phyloP scores from a whole-genome alignment of 2,113 vertebrate genomes.

The Onychostoma macrolepis region DNA sequence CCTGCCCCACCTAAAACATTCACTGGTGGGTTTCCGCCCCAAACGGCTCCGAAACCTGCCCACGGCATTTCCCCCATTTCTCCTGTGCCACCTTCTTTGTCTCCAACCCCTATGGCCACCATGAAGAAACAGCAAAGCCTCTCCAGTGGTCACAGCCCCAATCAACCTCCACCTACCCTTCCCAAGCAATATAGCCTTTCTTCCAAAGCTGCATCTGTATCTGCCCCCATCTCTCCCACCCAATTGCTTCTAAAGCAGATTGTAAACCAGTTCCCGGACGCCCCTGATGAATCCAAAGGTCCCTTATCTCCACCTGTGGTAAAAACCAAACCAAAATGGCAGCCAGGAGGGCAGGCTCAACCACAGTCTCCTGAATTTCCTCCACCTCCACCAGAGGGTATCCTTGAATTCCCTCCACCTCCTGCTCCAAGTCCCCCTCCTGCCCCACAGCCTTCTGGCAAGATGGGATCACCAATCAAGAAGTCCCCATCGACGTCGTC shows the following conservation, averaged over 20 bases:
- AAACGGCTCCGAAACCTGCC: slow-evolving; percentile 73
- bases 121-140: slow-evolving; percentile 85
- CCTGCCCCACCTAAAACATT: slow-evolving; percentile 85
- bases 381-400: slow-evolving; percentile 89
- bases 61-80: slow-evolving; percentile 66
- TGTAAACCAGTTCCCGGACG: slow-evolving; percentile 88
- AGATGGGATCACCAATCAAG: slow-evolving; percentile 86
- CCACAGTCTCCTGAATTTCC: slow-evolving; percentile 88
- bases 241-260: slow-evolving; percentile 89
- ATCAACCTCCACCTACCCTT: slow-evolving; percentile 82
- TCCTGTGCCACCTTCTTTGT: slow-evolving; percentile 68
- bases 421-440: slow-evolving; percentile 60
- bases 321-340: slow-evolving; percentile 94
- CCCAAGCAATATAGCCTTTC: slow-evolving; percentile 91
- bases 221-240: slow-evolving; percentile 72
- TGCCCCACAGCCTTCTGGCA: slow-evolving; percentile 57
- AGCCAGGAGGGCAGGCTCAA: slow-evolving; percentile 76
- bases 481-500: slow-evolving; percentile 77
- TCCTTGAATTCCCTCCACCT: slow-evolving; percentile 80
- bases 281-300: slow-evolving; percentile 69
- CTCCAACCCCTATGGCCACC: slow-evolving; percentile 55
- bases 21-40: slow-evolving; percentile 73
- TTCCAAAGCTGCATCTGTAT: slow-evolving; percentile 75
- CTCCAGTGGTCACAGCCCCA: slow-evolving; percentile 77
- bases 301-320: slow-evolving; percentile 90